Conservation (phyloP, 2,888 invertebrate genomes). For the Pandemis corylana region DNA sequence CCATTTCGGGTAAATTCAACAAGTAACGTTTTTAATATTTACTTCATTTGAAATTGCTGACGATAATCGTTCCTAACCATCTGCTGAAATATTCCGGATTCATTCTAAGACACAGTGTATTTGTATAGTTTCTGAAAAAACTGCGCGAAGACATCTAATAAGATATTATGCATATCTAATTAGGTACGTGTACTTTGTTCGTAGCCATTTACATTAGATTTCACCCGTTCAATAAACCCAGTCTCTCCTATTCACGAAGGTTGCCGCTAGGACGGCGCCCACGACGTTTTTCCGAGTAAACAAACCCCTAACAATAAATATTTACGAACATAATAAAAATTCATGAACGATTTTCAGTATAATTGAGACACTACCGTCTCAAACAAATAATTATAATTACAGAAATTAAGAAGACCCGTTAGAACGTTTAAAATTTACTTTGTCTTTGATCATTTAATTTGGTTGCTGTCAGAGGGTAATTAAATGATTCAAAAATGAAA, state of each 20-base stretch:
- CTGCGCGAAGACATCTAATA: too few species aligned
- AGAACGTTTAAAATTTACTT: conserved; percentile 13
- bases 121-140: background rate
- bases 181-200: too few species aligned
- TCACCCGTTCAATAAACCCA: conserved; percentile 1
- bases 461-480: conserved; percentile 4
- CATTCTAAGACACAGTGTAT: too few species aligned
- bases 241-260: conserved; percentile 16
- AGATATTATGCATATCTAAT: too few species aligned
- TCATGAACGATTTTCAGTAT: conserved; percentile 8
- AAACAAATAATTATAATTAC: conserved; percentile 18
- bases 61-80: too few species aligned
- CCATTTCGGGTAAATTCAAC: background rate
- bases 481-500: conserved; percentile 10
- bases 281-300: conserved; percentile 3
- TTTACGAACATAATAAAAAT: conserved; percentile 10
- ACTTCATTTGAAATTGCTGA: too few species aligned
- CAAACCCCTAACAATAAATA: conserved; percentile 7
- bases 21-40: background rate
- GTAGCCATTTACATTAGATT: too few species aligned
- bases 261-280: conserved; percentile 20
- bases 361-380: conserved; percentile 13
- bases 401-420: conserved; percentile 3
- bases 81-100: too few species aligned
- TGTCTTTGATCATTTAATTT: conserved; percentile 21